phyloP scores from a whole-genome alignment of 2,797 vertebrate species.

The Naso thynnoides region DNA sequence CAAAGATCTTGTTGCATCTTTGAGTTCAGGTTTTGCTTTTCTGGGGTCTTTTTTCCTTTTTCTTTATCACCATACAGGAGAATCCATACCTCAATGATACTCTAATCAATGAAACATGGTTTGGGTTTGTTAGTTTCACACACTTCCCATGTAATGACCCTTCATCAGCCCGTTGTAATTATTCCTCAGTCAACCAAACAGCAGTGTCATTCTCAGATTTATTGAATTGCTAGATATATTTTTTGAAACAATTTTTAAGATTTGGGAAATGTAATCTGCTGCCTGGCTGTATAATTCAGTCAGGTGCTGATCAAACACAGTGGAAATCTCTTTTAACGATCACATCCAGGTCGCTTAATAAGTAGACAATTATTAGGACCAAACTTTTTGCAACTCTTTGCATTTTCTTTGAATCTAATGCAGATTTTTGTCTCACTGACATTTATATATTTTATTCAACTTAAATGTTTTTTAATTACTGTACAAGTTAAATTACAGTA shows the following conservation, averaged over 20 bases:
- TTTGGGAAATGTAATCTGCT: neutral
- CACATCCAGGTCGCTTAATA: too few species aligned
- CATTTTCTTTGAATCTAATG: too few species aligned
- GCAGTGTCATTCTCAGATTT: neutral
- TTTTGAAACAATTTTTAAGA: neutral
- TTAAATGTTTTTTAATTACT: too few species aligned
- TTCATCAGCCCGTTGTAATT: neutral
- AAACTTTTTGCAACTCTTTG: too few species aligned
- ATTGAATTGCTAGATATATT: neutral
- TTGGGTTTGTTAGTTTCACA: neutral
- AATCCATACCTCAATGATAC: neutral
- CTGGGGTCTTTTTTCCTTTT: too few species aligned
- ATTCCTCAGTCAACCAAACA: neutral
- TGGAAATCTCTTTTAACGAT: too few species aligned
- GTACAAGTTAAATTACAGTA: too few species aligned
- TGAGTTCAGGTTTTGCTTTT: neutral
- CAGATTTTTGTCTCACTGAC: too few species aligned
- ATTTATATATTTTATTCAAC: too few species aligned
- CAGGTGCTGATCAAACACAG: neutral
- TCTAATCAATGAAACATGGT: neutral
- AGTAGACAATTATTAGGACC: too few species aligned
- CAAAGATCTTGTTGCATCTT: slow-evolving; percentile 18
- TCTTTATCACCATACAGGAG: neutral
- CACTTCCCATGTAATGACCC: neutral
- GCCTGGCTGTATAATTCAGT: neutral